Base-by-base conservation (phyloP, 92 coral and sea anemone genomes). In the Paragorgia papillata region DNA sequence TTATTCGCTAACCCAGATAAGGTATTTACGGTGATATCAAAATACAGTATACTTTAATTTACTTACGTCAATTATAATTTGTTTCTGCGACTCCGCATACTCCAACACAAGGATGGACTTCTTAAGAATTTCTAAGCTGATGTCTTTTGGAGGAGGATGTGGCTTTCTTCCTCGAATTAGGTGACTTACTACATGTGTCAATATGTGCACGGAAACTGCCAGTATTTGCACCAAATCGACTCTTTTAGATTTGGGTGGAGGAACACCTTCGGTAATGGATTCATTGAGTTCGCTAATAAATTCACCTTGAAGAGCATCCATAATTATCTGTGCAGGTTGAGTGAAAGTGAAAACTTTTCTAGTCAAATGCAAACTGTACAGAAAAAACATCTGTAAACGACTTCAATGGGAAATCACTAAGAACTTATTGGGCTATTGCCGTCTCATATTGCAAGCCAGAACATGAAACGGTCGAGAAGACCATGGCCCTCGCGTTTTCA, bases 31-130 rank as follows among this genome's bases (percentile, higher is more conserved):
- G n/a, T n/a, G n/a, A n/a, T n/a, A n/a, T n/a, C n/a, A n/a, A n/a
- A n/a, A n/a, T n/a, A n/a, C n/a, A n/a, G n/a, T n/a, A n/a, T n/a
- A n/a, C n/a, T n/a, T n/a, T n/a, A n/a, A n/a, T n/a, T n/a, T 51
- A 51, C 20, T 51, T 65, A 83, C 83, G 31, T 83, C 83, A 70
- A 83, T 77, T 22, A 79, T 71, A 76, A 83, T 77, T 31, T 83
- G 70, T 46, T 83, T 76, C 58, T 83, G 87, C 9, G 83, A 63
- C 26, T 76, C 83, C 7, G 48, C 20, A 70, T 76, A 83, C 5
- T 83, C 79, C 58, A 83, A 50, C 37, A 22, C 25, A 34, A 7
- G 51, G 1, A 46, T 19, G 14, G 71, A 62, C 27, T 67, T 39
- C n/a, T 67, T 62, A 0, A 77, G 48, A 13, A 79, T 67, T 2